These are phyloP conservation scores for Bellardia pandia DNA, from an alignment of 2,888 invertebrate species.

Conservation along the genomic window DNA sequence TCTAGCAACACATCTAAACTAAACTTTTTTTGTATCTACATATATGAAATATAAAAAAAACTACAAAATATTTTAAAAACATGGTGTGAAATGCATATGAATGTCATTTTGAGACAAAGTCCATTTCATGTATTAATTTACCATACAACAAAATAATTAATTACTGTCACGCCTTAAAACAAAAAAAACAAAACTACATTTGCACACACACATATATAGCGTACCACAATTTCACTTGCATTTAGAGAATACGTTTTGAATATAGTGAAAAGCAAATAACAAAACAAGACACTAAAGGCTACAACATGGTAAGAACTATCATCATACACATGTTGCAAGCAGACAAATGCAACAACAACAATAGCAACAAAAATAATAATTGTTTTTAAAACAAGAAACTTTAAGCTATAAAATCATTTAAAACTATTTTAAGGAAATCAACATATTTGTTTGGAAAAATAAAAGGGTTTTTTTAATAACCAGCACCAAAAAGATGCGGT, in stretches of 20 bases:
- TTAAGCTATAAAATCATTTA: slow-evolving; percentile 18
- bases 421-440: neutral
- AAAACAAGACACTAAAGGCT: neutral
- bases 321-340: slow-evolving; percentile 67
- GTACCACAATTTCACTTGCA: slow-evolving; percentile 63
- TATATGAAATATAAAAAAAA: neutral
- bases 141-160: slow-evolving; percentile 82
- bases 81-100: slow-evolving; percentile 73
- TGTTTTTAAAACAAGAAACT: neutral
- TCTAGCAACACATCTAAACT: neutral
- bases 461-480: too few relatives aligned
- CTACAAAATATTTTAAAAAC: slow-evolving; percentile 42
- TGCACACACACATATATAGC: slow-evolving; percentile 51
- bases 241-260: slow-evolving; percentile 39
- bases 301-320: slow-evolving; percentile 62
- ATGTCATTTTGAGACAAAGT: slow-evolving; percentile 74
- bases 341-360: slow-evolving; percentile 35
- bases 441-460: neutral
- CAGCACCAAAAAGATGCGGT: too few relatives aligned
- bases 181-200: slow-evolving; percentile 53
- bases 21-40: slow-evolving; percentile 4
- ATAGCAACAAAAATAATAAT: slow-evolving; percentile 15
- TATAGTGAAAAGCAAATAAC: slow-evolving; percentile 22
- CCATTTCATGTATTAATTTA: slow-evolving; percentile 76
- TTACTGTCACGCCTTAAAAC: slow-evolving; percentile 84